Conservation (phyloP, 1,140 invertebrate species). For the Pollicipes pollicipes region DNA sequence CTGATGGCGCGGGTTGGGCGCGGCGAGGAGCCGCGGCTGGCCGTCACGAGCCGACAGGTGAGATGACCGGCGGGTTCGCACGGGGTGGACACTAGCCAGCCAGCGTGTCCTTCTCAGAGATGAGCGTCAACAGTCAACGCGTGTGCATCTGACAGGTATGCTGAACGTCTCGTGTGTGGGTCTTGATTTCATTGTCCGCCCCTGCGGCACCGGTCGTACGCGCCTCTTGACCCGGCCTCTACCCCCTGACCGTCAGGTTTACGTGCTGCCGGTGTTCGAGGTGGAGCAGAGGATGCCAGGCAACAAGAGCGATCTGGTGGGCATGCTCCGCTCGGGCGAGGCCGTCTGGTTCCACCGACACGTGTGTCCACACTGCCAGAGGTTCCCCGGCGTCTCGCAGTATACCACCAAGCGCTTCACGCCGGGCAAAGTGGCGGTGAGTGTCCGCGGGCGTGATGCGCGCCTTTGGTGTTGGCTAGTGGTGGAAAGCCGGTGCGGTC, state of each 20-base stretch:
- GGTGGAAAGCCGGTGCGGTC: too few relatives aligned
- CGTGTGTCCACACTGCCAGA: constrained; percentile 54
- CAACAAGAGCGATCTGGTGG: constrained; percentile 28
- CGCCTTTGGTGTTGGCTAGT: too few relatives aligned
- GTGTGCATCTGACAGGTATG: too few relatives aligned
- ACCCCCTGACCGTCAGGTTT: constrained; percentile 20
- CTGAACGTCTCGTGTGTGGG: too few relatives aligned
- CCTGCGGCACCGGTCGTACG: too few relatives aligned
- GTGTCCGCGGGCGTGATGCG: constrained; percentile 12
- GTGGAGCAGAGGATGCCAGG: constrained; percentile 37
- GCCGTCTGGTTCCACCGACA: constrained; percentile 36
- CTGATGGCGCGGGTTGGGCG: constrained; percentile 4
- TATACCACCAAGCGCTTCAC: constrained; percentile 34
- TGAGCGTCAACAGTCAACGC: too few relatives aligned
- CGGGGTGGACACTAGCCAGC: too few relatives aligned
- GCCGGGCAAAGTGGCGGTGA: constrained; percentile 15
- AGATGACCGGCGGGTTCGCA: too few relatives aligned
- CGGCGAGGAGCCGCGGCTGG: constrained; percentile 21
- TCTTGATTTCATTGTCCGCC: too few relatives aligned
- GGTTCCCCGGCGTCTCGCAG: constrained; percentile 49
- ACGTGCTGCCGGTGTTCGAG: constrained; percentile 41
- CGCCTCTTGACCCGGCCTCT: too few relatives aligned
- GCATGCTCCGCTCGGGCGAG: constrained; percentile 26
- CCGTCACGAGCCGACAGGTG: constrained; percentile 18
- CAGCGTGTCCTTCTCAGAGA: too few relatives aligned